Evolutionary conservation across 2,113 vertebrate genomes (phyloP), one percentile per base, ranked within the genome.

Genomic region (Paratilapia polleni): DNA sequence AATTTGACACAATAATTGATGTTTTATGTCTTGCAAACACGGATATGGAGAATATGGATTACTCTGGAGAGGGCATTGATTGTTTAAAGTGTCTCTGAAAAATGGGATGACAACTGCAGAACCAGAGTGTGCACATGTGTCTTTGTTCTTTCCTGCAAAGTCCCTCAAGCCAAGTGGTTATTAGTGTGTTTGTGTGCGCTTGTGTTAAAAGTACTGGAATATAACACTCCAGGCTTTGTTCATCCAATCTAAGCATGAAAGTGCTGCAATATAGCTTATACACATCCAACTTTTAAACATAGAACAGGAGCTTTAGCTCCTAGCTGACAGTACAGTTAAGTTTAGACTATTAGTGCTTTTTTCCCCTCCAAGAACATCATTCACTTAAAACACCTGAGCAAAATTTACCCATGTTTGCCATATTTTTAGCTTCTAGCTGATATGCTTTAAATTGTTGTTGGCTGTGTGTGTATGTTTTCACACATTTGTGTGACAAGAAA

Each of bases 1-100:
- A 78, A 90, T 91, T 28, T 83, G 85, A 91, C 87, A 84, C 54
- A 78, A 58, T 92, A 91, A 94, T 90, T 92, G 81, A 93, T 91
- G 79, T 88, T 88, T 91, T 86, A 58, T 77, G 85, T 90, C 84
- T 84, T 31, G 74, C 78, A 84, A 90, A 91, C 84, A 88, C 1
- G 1, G 60, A 88, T 83, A 87, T 79, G 77, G 87, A 83, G 84
- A 87, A 84, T 86, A 91, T 90, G 78, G 82, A 90, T 93, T 83
- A 76, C 83, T 85, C 83, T 62, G 34, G 79, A 88, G 88, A 83
- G 47, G 62, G 4, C 70, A 89, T 78, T 85, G 86, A 90, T 89
- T 89, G 89, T 92, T 86, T 87, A 88, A 91, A 89, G 77, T 82
- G 63, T 90, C 75, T 82, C 60, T 88, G 81, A 91, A 85, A 89